Base-by-base conservation (phyloP, 2,888 invertebrate genomes). In the Atherix ibis region DNA sequence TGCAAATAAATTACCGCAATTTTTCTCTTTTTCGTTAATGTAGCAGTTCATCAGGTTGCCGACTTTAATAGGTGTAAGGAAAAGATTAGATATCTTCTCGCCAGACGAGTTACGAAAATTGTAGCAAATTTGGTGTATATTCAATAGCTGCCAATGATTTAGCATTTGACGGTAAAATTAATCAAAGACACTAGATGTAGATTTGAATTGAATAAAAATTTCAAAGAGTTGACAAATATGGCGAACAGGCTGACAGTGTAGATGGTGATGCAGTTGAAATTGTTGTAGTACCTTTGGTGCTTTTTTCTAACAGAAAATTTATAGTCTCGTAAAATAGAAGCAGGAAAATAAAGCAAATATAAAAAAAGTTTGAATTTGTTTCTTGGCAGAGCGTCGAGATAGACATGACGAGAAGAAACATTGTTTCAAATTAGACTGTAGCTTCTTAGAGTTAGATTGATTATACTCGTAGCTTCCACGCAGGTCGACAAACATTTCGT, bases 371-470 rank as follows among this genome's bases (percentile, higher is more conserved):
- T n/a, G n/a, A n/a, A n/a, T n/a, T n/a, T n/a, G n/a, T n/a, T n/a
- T n/a, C n/a, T n/a, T n/a, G n/a, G n/a, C n/a, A n/a, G n/a, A n/a
- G n/a, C n/a, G n/a, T n/a, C n/a, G n/a, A n/a, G n/a, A n/a, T n/a
- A n/a, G n/a, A n/a, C n/a, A n/a, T n/a, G n/a, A n/a, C n/a, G n/a
- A n/a, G n/a, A n/a, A n/a, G n/a, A n/a, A n/a, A n/a, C n/a, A n/a
- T n/a, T n/a, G n/a, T n/a, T n/a, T n/a, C n/a, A n/a, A n/a, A n/a
- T n/a, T n/a, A n/a, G n/a, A n/a, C n/a, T n/a, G n/a, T n/a, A n/a
- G n/a, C n/a, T n/a, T 28, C 28, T 17, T 10, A 17, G 27, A 34
- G n/a, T 34, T 34, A 34, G 34, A 34, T 34, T 34, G 34, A 34
- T 28, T n/a, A n/a, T n/a, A n/a, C n/a, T n/a, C 34, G 28, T 19